Percentiles rank a stretch among this genome's conserved stretches.
phyloP scores from a whole-genome alignment of 2,797 vertebrate species.

The Myotis findleyi region DNA sequence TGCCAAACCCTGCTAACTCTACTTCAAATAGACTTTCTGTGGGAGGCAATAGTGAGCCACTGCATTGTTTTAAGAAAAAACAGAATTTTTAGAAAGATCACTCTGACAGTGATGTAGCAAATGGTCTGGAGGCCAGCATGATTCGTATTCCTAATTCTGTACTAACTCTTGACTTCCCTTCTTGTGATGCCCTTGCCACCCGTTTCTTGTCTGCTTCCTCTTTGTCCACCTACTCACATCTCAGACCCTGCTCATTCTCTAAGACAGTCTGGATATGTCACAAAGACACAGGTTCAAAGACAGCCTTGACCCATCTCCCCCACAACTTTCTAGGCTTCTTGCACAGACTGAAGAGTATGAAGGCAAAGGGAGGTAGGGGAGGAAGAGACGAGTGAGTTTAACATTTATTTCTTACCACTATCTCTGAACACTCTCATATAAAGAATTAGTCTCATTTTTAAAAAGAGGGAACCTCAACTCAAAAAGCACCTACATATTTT shows the following conservation, averaged over 20 bases:
- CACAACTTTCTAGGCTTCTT: neutral
- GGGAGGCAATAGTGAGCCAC: neutral
- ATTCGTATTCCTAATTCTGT: neutral
- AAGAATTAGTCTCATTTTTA: neutral
- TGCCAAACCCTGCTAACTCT: conserved; percentile 33
- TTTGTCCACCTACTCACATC: neutral
- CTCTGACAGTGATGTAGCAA: neutral
- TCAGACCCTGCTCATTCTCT: neutral
- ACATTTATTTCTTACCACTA: neutral
- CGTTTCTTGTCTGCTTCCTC: neutral
- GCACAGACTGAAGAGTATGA: neutral
- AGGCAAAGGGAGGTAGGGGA: neutral
- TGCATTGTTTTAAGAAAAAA: neutral
- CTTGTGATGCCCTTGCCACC: neutral
- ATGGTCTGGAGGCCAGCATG: neutral
- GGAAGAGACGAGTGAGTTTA: neutral
- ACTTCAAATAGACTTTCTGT: conserved; percentile 46
- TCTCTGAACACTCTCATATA: neutral
- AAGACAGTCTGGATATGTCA: neutral
- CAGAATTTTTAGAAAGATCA: conserved; percentile 14
- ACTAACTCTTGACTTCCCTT: neutral
- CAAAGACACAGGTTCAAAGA: neutral
- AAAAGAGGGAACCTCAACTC: neutral
- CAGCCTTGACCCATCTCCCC: neutral
- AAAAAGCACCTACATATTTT: neutral